Evolutionary conservation across 2,888 invertebrate species (phyloP), one percentile per base, ranked within the genome.

Genomic region (Caenorhabditis imperialis): DNA sequence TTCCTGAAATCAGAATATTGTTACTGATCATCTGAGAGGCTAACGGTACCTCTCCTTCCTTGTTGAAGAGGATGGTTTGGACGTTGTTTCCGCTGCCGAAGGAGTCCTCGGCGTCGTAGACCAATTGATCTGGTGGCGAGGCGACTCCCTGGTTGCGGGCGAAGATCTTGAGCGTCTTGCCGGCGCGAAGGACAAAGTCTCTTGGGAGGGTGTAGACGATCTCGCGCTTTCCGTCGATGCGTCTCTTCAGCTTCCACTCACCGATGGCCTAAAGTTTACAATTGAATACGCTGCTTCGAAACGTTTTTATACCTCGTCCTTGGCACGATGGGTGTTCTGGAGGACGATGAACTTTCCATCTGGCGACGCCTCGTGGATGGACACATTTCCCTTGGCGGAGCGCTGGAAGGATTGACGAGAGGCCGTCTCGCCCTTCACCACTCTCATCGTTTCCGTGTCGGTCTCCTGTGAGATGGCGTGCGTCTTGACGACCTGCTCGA

Each of bases 371-470:
- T 90, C 90, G 75, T 85, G 84, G 74, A 90, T 89, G 61, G 89
- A 88, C 30, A 90, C 88, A 30, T 90, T 89, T 37, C 90, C 90
- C 79, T 90, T 90, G 60, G 90, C 90, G 33, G 89, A 89, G 60
- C 90, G 87, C 81, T 90, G 90, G 88, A 89, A 90, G 6, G 90
- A 90, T 8, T 90, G 90, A 75, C 90, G 90, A 61, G 90, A 89
- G 8, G 90, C 89, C 70, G 90, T 90, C 79, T 90, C 90, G 2
- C 90, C 87, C 75, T 85, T 86, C 53, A 86, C 79, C 5, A 86
- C 80, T 16, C 85, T 78, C 82, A 84, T 84, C 37, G 82, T 82
- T 62, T 86, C 88, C 81, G 84, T 84, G 55, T 88, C 88, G 57
- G 85, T 85, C 30, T 78, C 71, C 67, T 86, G 84, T 30, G 78